Evolutionary conservation across 2,113 vertebrate genomes (phyloP).

Genomic region (Sisor rabdophorus): DNA sequence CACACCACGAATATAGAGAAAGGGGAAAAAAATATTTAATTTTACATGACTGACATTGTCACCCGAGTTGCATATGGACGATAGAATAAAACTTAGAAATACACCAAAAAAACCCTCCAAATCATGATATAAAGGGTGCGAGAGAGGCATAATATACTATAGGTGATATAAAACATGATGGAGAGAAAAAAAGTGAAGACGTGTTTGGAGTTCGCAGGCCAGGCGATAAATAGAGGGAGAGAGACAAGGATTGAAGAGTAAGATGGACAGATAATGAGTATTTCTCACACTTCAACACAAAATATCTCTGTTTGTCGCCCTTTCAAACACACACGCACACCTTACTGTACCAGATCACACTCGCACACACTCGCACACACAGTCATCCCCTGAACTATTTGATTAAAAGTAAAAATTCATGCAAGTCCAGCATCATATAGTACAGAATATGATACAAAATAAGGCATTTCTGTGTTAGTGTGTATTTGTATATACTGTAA

Average conservation of each 20-base stretch:
- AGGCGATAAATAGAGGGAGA: constrained; percentile 45
- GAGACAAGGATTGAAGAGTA: constrained; percentile 10
- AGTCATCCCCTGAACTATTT: constrained; percentile 56
- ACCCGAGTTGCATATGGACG: constrained; percentile 71
- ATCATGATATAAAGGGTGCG: constrained; percentile 27
- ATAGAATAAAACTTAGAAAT: not conserved
- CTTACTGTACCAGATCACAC: constrained; percentile 38
- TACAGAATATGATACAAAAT: constrained; percentile 99
- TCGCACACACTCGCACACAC: constrained; percentile 28
- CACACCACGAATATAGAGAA: constrained; percentile 62
- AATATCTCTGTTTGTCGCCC: not conserved
- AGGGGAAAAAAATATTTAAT: not conserved
- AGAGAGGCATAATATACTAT: constrained; percentile 49
- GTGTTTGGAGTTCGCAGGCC: constrained; percentile 48
- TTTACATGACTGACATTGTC: constrained; percentile 74
- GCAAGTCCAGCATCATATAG: constrained; percentile 99
- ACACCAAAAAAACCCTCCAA: constrained; percentile 16
- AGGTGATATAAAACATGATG: constrained; percentile 34
- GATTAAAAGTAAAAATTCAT: constrained; percentile 84
- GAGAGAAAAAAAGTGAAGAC: constrained; percentile 43
- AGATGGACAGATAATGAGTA: constrained; percentile 35
- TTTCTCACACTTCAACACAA: constrained; percentile 13
- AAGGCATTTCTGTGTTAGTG: constrained; percentile 93
- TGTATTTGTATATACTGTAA: constrained; percentile 57
- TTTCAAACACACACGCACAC: constrained; percentile 7